A percentile compares a stretch with the other conserved stretches of the same genome.
Evolutionary conservation across 2,797 vertebrate genomes (phyloP).

Genomic region (Spatula clypeata): DNA sequence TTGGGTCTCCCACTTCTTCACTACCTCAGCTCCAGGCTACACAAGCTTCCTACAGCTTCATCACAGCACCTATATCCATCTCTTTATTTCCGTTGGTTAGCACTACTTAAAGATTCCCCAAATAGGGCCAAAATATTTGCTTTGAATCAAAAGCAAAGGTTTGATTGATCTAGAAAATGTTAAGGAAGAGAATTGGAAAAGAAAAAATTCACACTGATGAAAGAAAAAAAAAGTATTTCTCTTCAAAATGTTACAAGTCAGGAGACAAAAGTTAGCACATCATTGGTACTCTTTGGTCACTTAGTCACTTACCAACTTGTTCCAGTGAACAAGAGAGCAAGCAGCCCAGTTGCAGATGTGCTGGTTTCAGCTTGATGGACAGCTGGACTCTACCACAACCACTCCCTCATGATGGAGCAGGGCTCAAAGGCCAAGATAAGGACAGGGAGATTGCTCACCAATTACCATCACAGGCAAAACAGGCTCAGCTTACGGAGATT

Average conservation of each 20-base stretch:
- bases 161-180: background rate
- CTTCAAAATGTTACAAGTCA: background rate
- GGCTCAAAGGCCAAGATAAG: no score
- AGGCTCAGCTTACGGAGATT: no score
- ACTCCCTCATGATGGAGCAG: no score
- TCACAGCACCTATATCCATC: background rate
- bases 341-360: background rate
- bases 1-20: background rate
- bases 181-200: background rate
- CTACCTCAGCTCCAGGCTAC: background rate
- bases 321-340: background rate
- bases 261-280: background rate
- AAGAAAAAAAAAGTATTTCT: background rate
- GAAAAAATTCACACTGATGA: background rate
- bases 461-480: no score
- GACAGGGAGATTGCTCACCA: no score
- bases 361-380: no score
- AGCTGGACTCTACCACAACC: no score
- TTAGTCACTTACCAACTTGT: background rate
- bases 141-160: background rate
- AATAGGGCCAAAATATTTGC: background rate
- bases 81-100: background rate
- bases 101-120: background rate
- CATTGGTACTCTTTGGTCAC: background rate
- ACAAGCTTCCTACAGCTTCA: background rate